A percentile compares a stretch with the other conserved stretches of the same genome.
Conservation (phyloP, 2,888 invertebrate genomes). For the Scrobipalpa costella region DNA sequence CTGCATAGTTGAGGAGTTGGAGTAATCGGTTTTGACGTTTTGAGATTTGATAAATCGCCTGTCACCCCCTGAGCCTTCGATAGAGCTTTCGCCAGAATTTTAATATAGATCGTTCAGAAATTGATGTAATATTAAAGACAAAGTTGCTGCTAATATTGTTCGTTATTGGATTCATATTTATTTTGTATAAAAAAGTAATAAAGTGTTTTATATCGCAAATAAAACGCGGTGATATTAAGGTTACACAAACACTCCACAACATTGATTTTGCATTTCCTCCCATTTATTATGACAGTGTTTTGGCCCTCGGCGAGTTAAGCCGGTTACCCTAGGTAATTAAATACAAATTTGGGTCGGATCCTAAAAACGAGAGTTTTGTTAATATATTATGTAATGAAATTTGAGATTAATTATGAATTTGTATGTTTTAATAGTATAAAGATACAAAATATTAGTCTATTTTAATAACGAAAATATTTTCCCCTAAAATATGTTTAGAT, state of each 20-base stretch:
- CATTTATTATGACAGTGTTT: neutral
- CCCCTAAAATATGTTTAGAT: no score
- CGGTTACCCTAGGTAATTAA: neutral
- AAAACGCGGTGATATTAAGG: neutral
- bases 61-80: constrained; percentile 4
- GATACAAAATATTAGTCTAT: no score
- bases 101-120: neutral
- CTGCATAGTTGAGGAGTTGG: constrained; percentile 44
- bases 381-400: neutral
- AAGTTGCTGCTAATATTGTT: neutral
- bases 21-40: constrained; percentile 53
- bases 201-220: neutral
- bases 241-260: neutral
- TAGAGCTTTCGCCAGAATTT: neutral
- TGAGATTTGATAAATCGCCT: constrained; percentile 57
- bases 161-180: no score
- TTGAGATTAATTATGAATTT: no score
- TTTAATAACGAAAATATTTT: no score
- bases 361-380: constrained; percentile 12
- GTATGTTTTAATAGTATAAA: no score
- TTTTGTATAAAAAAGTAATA: no score
- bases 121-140: neutral
- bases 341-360: constrained; percentile 11
- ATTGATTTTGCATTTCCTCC: neutral
- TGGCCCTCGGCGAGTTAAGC: neutral